A percentile compares a stretch with the other conserved stretches of the same genome.
Conservation (phyloP, 2,113 vertebrate genomes). For the Ptilorrhoa leucosticta region DNA sequence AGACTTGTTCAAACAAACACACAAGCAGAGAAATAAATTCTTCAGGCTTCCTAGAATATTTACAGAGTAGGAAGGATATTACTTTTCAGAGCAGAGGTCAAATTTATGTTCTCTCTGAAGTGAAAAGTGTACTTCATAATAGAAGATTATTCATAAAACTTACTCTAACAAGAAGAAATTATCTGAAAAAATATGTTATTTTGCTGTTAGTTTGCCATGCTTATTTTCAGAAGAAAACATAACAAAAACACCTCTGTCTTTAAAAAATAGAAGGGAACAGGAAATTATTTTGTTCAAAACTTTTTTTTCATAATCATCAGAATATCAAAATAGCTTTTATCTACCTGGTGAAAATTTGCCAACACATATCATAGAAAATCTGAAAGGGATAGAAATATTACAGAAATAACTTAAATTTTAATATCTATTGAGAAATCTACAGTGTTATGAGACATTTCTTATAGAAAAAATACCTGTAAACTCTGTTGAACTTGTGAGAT, state of each 20-base stretch:
- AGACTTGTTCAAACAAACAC: background rate
- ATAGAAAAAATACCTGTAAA: background rate
- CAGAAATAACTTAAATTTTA: background rate
- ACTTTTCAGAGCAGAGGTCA: background rate
- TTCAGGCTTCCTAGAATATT: background rate
- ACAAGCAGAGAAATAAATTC: background rate
- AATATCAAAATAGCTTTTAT: background rate
- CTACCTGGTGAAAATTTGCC: background rate
- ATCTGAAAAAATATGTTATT: background rate
- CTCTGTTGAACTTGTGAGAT: background rate
- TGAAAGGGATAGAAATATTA: background rate
- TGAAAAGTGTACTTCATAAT: background rate
- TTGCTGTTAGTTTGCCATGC: background rate
- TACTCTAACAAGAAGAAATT: background rate
- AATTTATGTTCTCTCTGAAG: background rate
- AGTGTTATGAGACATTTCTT: background rate
- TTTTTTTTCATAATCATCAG: background rate
- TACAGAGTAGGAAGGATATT: background rate
- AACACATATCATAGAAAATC: background rate
- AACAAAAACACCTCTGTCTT: fast-evolving
- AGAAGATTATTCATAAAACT: background rate
- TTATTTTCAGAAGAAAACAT: background rate
- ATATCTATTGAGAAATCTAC: background rate
- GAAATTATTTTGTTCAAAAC: background rate
- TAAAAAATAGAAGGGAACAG: background rate